phyloP scores from a whole-genome alignment of 2,888 invertebrate genomes.

The Fragum whitleyi region DNA sequence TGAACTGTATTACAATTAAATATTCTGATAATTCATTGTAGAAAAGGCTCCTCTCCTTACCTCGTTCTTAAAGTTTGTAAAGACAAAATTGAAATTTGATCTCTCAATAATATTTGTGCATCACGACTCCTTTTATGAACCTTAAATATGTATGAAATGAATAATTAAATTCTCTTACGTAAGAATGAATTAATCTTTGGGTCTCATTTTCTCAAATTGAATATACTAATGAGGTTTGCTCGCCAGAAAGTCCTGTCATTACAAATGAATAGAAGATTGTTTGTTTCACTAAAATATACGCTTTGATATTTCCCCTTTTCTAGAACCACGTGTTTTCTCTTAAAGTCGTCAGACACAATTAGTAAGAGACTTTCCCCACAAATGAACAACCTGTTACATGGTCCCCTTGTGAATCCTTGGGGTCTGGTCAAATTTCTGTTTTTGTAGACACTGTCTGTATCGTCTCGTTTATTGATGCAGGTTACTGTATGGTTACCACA shows the following conservation, averaged over 20 bases:
- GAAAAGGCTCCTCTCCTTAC: too few relatives aligned
- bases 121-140: too few relatives aligned
- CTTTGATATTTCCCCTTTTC: background rate
- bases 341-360: conserved; percentile 4
- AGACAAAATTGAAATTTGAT: too few relatives aligned
- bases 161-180: too few relatives aligned
- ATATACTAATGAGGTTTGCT: background rate
- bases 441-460: background rate
- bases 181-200: too few relatives aligned
- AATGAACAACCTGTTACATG: background rate
- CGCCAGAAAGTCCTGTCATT: background rate
- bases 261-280: background rate
- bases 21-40: too few relatives aligned
- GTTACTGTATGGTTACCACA: conserved; percentile 3
- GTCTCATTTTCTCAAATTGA: background rate
- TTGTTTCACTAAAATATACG: background rate
- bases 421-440: background rate
- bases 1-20: too few relatives aligned
- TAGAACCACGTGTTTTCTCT: background rate
- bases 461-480: conserved; percentile 10
- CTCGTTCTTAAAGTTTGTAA: too few relatives aligned
- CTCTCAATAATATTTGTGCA: too few relatives aligned
- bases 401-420: background rate
- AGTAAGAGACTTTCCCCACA: background rate
- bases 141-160: too few relatives aligned